These are phyloP conservation scores for Chrysolina haemoptera DNA, from an alignment of 2,888 invertebrate species.

Conservation along the genomic window DNA sequence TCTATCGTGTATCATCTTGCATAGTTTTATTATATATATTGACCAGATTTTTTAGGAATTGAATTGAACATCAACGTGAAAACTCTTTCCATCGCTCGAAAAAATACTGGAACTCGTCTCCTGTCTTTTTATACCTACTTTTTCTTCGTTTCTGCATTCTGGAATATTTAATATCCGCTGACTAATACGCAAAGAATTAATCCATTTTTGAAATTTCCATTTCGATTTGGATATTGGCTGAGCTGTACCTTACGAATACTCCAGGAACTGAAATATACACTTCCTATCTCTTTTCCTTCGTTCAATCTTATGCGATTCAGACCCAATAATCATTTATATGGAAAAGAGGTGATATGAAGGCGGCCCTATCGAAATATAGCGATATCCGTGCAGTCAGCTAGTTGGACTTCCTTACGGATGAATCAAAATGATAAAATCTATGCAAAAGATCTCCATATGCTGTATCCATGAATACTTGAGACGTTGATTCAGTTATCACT, in stretches of 20 bases:
- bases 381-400: slow-evolving; percentile 17
- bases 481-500: too few species aligned
- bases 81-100: neutral
- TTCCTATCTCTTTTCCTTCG: neutral
- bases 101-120: neutral
- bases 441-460: neutral
- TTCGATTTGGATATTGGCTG: neutral
- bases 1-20: too few species aligned
- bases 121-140: neutral
- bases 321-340: slow-evolving; percentile 53
- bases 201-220: slow-evolving; percentile 13
- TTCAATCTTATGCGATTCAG: slow-evolving; percentile 38
- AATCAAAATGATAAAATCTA: neutral
- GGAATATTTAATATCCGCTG: slow-evolving; percentile 10
- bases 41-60: too few species aligned
- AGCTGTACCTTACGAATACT: neutral
- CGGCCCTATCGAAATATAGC: slow-evolving; percentile 44
- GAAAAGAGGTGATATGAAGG: slow-evolving; percentile 51
- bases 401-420: neutral
- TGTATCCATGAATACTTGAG: too few species aligned
- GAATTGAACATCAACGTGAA: neutral
- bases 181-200: neutral
- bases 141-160: neutral
- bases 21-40: too few species aligned
- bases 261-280: neutral